A percentile compares a stretch with the other conserved stretches of the same genome.
Evolutionary conservation across 1,140 invertebrate species (phyloP).

Genomic region (Myzus persicae): DNA sequence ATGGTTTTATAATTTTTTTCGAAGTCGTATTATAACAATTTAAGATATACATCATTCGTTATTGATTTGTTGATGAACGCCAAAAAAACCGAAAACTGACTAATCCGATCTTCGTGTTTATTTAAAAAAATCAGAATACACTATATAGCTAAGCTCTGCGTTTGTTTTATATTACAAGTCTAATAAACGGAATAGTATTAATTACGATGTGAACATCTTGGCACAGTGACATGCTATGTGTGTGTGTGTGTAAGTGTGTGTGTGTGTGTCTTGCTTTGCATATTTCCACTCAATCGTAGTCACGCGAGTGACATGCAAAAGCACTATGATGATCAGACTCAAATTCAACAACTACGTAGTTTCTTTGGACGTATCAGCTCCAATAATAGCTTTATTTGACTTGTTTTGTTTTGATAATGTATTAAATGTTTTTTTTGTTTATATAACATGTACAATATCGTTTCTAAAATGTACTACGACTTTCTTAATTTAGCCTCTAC

Average conservation of each 20-base stretch:
- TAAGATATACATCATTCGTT: background rate
- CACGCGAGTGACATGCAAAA: background rate
- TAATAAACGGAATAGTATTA: background rate
- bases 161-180: constrained; percentile 1
- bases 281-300: background rate
- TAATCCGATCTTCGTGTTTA: background rate
- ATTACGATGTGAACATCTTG: background rate
- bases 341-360: background rate
- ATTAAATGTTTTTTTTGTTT: background rate
- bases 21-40: background rate
- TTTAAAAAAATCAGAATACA: background rate
- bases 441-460: background rate
- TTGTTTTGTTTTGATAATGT: background rate
- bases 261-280: background rate
- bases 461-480: background rate
- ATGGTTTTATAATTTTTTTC: background rate
- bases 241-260: background rate
- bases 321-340: background rate
- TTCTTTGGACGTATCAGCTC: background rate
- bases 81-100: background rate
- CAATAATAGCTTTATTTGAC: background rate
- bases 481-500: background rate
- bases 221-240: background rate
- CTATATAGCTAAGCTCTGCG: background rate
- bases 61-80: background rate